phyloP scores from a whole-genome alignment of 2,888 invertebrate species.

The Galerucella nymphaeae region DNA sequence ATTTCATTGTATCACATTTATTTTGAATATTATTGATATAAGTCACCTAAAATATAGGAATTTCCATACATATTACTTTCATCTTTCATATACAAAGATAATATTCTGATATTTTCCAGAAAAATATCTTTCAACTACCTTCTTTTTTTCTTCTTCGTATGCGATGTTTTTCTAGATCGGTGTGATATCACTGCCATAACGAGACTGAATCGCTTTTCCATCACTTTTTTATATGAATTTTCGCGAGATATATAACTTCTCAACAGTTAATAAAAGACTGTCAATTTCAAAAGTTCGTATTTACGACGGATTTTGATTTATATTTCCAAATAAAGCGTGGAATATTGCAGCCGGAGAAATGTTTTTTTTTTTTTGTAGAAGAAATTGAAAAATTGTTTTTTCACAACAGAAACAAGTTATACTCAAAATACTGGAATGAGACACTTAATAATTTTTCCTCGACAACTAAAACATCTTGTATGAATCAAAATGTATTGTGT shows the following conservation, averaged over 20 bases:
- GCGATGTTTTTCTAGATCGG: constrained; percentile 33
- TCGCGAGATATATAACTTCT: constrained; percentile 33
- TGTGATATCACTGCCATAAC: constrained; percentile 35
- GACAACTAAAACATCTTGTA: no score
- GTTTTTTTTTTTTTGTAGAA: neutral
- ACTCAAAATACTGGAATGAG: no score
- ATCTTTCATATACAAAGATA: constrained; percentile 32
- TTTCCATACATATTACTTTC: constrained; percentile 41
- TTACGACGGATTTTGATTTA: constrained; percentile 29
- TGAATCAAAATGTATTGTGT: no score
- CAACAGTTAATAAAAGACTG: constrained; percentile 38
- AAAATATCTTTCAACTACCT: constrained; percentile 32
- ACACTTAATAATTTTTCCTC: no score
- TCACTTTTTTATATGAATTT: constrained; percentile 36
- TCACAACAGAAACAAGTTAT: no score
- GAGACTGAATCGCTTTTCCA: constrained; percentile 34
- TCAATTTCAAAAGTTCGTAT: constrained; percentile 35
- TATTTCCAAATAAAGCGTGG: constrained; percentile 27
- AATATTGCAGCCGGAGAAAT: constrained; percentile 21
- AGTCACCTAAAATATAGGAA: constrained; percentile 26
- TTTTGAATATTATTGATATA: constrained; percentile 29
- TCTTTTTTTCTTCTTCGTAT: constrained; percentile 27
- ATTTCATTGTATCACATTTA: constrained; percentile 5
- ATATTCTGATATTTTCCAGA: constrained; percentile 23
- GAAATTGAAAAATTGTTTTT: constrained; percentile 7